These are phyloP conservation scores for Camponotus floridanus DNA, from an alignment of 1,140 invertebrate genomes.

Conservation along the genomic window DNA sequence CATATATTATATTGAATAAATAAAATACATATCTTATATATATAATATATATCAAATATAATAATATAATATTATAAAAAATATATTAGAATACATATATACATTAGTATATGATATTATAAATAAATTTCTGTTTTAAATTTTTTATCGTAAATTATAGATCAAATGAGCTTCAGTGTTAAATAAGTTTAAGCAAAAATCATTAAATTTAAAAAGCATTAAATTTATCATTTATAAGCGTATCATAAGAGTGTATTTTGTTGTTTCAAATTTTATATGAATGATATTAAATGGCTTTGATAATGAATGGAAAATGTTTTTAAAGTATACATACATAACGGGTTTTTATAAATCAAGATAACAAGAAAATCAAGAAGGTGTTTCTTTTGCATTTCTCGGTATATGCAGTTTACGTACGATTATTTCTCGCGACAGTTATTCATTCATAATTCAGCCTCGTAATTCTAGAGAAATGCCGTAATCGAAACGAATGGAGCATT, in stretches of 20 bases:
- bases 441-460: constrained; percentile 31
- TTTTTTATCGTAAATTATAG: no score
- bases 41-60: no score
- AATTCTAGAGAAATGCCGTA: constrained; percentile 9
- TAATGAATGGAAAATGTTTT: constrained; percentile 50
- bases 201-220: background rate
- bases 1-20: background rate
- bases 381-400: background rate
- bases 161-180: no score
- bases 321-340: constrained; percentile 6
- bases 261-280: background rate
- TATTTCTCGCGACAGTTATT: background rate
- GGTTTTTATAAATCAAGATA: constrained; percentile 26
- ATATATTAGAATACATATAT: background rate
- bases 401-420: background rate
- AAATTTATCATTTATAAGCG: background rate
- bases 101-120: background rate
- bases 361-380: no score
- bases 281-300: background rate
- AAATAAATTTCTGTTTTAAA: no score
- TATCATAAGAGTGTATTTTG: background rate
- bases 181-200: background rate
- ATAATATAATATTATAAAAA: background rate
- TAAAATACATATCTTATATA: no score
- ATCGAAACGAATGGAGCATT: background rate